Base-by-base conservation (phyloP, 2,113 vertebrate species). In the Gadus chalcogrammus region DNA sequence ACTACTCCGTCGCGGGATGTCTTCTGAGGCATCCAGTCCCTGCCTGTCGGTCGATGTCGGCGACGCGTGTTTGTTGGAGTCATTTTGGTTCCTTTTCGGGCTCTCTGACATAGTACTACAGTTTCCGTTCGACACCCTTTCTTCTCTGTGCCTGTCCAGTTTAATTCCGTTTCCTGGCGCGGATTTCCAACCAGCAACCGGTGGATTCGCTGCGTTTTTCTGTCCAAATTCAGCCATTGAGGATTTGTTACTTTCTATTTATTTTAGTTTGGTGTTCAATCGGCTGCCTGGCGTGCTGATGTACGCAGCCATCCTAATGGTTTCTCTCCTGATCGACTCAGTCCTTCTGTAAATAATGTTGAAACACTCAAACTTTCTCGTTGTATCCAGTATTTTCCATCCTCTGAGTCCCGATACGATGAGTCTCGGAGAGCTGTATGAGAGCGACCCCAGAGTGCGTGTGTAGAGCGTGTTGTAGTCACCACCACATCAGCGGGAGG, bases 1-100 rank as follows among this genome's bases (percentile, higher is more conserved):
- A 88, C 96, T 98, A 90, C 94, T 97, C 88, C 95, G 91, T 75
- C 94, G 93, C 68, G 95, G 96, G 74, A 88, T 84, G 11, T 84
- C n/a, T 69, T 76, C 84, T 17, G 70, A 68, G n/a, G 69, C 92
- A 27, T 91, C 92, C 4, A 78, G 68, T 73, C 89, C 80, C 1
- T 92, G 86, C 87, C 86, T 93, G 68, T 88, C 88, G 1, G 80
- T 82, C 68, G 91, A 90, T 56, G 75, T 78, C 28, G 89, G 88
- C 17, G 91, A 85, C 61, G 88, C 91, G 70, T 61, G 78, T 22
- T 92, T 58, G 28, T 92, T 86, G 22, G 92, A 85, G 0, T 87
- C 74, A 18, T 56, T 74, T 1, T 82, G 85, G 73, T 75, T n/a
- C 75, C 42, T 82, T 55, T 84, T 22, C 42, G 42, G 9, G 42